Base-by-base conservation (phyloP, 1,140 invertebrate genomes). In the Bombus difficillimus region DNA sequence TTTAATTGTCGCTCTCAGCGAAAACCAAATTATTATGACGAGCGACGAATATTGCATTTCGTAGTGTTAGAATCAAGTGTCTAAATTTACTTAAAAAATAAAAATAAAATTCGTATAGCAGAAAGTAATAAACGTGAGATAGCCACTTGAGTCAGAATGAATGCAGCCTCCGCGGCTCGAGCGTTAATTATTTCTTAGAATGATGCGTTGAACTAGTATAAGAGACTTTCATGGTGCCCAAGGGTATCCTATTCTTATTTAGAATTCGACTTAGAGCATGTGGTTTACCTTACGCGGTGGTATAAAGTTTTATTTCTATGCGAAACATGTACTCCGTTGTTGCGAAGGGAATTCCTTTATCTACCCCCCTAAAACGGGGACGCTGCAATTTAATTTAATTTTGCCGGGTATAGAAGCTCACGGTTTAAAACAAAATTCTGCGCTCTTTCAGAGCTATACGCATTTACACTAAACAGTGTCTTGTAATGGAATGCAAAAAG, bases 371-470 rank as follows among this genome's bases (percentile, higher is more conserved):
- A 39, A 80, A 69, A 71, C 43, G 9, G 34, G 32, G 43, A 53
- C 66, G 34, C 32, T 18, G 77, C 62, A 79, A 79, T 69, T 71
- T 72, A 71, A 59, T 81, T 81, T 81, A 37, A 81, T 71, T 71
- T 57, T 32, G 32, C 18, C 28, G 79, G 1, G 22, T 72, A 71
- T 57, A 71, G 68, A 72, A 68, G 43, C 47, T 34, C 47, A 37
- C 79, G 34, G 34, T 57, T 81, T 72, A 53, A 81, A 81, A 53
- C 68, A 72, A 71, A 81, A 71, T 81, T 57, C 78, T n/a, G 8
- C 34, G 64, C 64, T 75, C 43, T 43, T 43, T 80, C 64, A 43
- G 4, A 9, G 34, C 12, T n/a, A 4, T 57, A 32, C 32, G 9
- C 79, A 10, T 66, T 69, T 71, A 39, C n/a, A 15, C 8, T n/a